Evolutionary conservation across 2,888 invertebrate genomes (phyloP), one percentile per base, ranked within the genome.

Genomic region (Helleia helle): DNA sequence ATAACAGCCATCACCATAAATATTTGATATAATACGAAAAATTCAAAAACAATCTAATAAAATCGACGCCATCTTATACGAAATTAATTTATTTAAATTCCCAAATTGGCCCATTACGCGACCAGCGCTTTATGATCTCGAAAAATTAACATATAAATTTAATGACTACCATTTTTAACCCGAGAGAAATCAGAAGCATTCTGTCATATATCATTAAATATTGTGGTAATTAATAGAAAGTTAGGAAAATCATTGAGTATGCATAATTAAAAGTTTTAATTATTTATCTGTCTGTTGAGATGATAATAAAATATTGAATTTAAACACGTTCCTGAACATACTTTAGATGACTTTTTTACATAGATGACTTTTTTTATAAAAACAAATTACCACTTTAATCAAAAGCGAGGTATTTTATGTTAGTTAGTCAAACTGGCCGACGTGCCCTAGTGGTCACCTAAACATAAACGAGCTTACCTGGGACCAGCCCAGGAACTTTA

Each of bases 141-240:
- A 25, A 25, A 39, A 30, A 39, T 39, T 39, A 39, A 24, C 39
- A 39, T 39, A 39, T 39, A 39, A 39, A 39, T 39, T 39, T 39
- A 39, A 39, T 31, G 15, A 31, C 39, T 31, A 39, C 30, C 12
- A 39, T 30, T 30, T 14, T 24, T 25, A 12, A 24, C 13, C 31
- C 12, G 25, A 39, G 39, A 39, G 39, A 39, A 39, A 39, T 34
- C 40, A 40, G 40, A 40, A 40, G 40, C 40, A 34, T 22, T 13
- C 31, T 25, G 30, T 25, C 6, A 26, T 24, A 25, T 31, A 40
- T 40, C 40, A 31, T 40, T 34, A 40, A 40, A 40, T 40, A 40
- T 25, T 34, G 34, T 22, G 22, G 34, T 34, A 34, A 34, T 34
- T 34, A 34, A 34, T 22, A 34, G 34, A 34, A 34, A 34, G 34